Conservation (phyloP, 2,888 invertebrate species). For the Melipona beecheii region DNA sequence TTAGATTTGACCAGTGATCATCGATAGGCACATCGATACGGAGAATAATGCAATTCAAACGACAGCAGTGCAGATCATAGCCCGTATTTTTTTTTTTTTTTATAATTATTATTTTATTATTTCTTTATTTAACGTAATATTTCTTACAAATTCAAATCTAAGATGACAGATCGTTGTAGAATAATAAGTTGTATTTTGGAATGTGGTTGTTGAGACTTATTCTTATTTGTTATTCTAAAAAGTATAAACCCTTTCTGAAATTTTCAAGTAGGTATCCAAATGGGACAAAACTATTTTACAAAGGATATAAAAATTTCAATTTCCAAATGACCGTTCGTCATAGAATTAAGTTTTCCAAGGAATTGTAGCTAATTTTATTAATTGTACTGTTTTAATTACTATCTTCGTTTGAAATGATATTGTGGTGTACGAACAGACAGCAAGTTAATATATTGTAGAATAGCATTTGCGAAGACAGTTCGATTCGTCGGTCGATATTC, state of each 20-base stretch:
- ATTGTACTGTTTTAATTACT: too few relatives aligned
- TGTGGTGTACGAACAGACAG: too few relatives aligned
- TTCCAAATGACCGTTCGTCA: background rate
- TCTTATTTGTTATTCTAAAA: background rate
- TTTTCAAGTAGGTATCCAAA: background rate
- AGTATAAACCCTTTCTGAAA: constrained; percentile 3
- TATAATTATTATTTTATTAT: background rate
- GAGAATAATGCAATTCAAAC: too few relatives aligned
- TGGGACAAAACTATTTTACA: background rate
- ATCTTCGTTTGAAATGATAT: too few relatives aligned
- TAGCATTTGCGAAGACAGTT: too few relatives aligned
- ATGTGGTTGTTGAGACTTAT: background rate
- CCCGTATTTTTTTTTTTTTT: background rate
- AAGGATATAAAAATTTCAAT: constrained; percentile 3
- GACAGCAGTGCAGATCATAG: too few relatives aligned
- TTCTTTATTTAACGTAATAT: background rate
- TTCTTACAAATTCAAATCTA: background rate
- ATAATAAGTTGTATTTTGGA: background rate
- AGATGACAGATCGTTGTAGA: too few relatives aligned
- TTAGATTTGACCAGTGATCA: constrained; percentile 3
- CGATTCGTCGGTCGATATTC: background rate
- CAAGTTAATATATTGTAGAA: too few relatives aligned
- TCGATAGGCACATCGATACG: background rate
- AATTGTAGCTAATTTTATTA: too few relatives aligned
- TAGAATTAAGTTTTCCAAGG: background rate